Evolutionary conservation across 2,113 vertebrate genomes (phyloP).

Genomic region (Cyanoderma ruficeps): DNA sequence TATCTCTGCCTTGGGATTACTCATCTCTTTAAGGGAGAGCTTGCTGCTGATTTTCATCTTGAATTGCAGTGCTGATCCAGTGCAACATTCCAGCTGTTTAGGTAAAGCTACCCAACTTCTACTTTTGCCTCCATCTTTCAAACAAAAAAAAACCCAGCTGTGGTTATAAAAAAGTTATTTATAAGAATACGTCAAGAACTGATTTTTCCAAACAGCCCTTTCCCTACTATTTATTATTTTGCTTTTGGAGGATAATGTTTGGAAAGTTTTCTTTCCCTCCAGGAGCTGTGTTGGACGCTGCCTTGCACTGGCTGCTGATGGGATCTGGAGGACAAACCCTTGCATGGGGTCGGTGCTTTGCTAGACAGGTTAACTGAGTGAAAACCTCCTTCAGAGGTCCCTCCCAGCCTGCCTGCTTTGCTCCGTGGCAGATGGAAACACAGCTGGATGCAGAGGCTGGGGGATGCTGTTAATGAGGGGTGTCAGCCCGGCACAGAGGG

Average conservation of each 20-base stretch:
- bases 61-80: not conserved
- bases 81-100: not conserved
- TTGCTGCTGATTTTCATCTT: not conserved
- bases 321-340: not conserved
- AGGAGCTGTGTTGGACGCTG: not conserved
- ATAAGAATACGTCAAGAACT: not conserved
- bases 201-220: not conserved
- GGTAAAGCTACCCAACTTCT: not conserved
- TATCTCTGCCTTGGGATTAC: not conserved
- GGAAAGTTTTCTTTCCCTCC: not conserved
- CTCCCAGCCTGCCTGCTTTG: not conserved
- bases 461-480: not conserved
- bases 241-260: not conserved
- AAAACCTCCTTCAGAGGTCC: not conserved
- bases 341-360: rapidly evolving
- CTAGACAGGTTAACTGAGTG: not conserved
- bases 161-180: not conserved
- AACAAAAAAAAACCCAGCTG: not conserved
- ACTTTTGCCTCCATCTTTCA: not conserved
- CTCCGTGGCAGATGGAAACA: not conserved
- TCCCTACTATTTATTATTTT: not conserved
- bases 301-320: not conserved
- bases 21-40: not conserved
- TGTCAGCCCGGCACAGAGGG: rapidly evolving
- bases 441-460: not conserved